phyloP scores from a whole-genome alignment of 2,113 vertebrate genomes.

The Patagioenas fasciata region DNA sequence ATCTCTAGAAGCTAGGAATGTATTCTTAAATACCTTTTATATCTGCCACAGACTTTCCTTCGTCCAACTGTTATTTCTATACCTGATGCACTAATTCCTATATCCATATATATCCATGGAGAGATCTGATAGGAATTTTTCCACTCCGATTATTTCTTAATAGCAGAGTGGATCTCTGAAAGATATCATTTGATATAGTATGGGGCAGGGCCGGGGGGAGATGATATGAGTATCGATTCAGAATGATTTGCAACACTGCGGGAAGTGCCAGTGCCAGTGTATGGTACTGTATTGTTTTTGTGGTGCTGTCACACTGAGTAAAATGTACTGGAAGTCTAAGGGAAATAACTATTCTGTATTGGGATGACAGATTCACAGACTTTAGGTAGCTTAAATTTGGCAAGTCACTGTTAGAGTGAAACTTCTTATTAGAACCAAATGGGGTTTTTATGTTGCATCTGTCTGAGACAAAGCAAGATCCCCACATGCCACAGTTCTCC shows the following conservation, averaged over 20 bases:
- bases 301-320: not conserved
- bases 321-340: not conserved
- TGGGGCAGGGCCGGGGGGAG: not conserved
- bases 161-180: not conserved
- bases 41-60: not conserved
- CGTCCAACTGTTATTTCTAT: not conserved
- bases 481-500: not conserved
- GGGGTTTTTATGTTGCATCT: not conserved
- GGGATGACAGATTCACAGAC: not conserved
- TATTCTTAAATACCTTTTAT: not conserved
- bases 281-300: not conserved
- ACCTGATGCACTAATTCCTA: not conserved
- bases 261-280: not conserved
- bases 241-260: not conserved
- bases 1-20: not conserved
- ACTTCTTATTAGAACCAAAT: not conserved
- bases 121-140: not conserved
- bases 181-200: not conserved
- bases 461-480: not conserved
- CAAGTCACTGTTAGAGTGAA: not conserved
- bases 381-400: not conserved
- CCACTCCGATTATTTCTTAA: not conserved
- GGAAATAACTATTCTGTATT: not conserved
- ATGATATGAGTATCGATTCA: not conserved
- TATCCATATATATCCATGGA: not conserved